A percentile compares a stretch with the other conserved stretches of the same genome.
phyloP scores from a whole-genome alignment of 2,888 invertebrate species.

The Cetonia aurata region DNA sequence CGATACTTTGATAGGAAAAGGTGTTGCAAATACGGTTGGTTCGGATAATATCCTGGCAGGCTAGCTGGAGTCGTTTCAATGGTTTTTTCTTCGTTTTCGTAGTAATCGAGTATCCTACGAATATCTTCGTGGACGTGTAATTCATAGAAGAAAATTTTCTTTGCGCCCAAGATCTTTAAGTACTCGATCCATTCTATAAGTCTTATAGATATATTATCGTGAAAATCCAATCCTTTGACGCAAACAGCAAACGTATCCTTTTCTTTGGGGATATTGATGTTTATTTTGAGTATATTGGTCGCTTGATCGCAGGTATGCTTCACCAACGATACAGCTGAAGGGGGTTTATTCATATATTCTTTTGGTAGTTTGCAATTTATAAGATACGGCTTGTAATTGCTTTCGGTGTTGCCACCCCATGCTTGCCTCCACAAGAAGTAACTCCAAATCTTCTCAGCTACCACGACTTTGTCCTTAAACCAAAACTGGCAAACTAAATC shows the following conservation, averaged over 20 bases:
- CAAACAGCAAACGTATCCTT: slow-evolving; percentile 86
- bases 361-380: slow-evolving; percentile 86
- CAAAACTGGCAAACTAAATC: slow-evolving; percentile 89
- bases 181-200: slow-evolving; percentile 93
- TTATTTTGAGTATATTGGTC: slow-evolving; percentile 82
- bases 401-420: slow-evolving; percentile 92
- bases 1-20: slow-evolving; percentile 86
- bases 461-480: slow-evolving; percentile 87
- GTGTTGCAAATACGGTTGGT: slow-evolving; percentile 84
- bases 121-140: slow-evolving; percentile 89
- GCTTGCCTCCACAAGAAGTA: slow-evolving; percentile 96
- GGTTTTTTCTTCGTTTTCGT: slow-evolving; percentile 46
- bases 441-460: slow-evolving; percentile 87
- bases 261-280: slow-evolving; percentile 76
- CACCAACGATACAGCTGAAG: slow-evolving; percentile 85
- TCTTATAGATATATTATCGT: slow-evolving; percentile 86
- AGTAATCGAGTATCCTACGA: slow-evolving; percentile 74
- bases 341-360: slow-evolving; percentile 75
- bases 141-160: slow-evolving; percentile 89
- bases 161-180: slow-evolving; percentile 84
- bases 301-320: slow-evolving; percentile 84
- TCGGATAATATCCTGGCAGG: slow-evolving; percentile 87
- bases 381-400: slow-evolving; percentile 87
- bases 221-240: slow-evolving; percentile 91
- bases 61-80: slow-evolving; percentile 83